These are phyloP conservation scores for Prionailurus bengalensis DNA, from an alignment of 2,113 vertebrate species.

Conservation along the genomic window DNA sequence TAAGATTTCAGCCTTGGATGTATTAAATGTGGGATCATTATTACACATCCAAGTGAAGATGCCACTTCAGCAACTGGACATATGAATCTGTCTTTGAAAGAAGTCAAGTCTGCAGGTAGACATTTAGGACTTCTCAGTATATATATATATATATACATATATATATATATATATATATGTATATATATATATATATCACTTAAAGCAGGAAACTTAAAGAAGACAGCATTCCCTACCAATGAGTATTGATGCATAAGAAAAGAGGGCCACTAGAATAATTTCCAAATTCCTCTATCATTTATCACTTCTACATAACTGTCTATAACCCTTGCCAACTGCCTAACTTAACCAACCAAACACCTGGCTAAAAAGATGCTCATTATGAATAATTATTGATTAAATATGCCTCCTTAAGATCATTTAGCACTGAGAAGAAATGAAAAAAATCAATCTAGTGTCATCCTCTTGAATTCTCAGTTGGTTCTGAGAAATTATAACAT, in stretches of 20 bases:
- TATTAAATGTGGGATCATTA: not conserved
- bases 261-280: not conserved
- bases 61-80: not conserved
- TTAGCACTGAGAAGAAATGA: not conserved
- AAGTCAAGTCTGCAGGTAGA: not conserved
- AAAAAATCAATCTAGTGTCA: not conserved
- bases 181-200: not conserved
- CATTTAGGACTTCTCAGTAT: not conserved
- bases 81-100: not conserved
- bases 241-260: not conserved
- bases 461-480: not conserved
- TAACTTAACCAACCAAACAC: not conserved
- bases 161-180: no score
- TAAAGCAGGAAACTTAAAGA: not conserved
- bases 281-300: not conserved
- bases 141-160: no score
- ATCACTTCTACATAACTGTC: not conserved
- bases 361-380: not conserved
- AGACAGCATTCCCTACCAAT: not conserved
- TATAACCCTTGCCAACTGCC: not conserved
- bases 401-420: not conserved
- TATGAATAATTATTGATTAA: not conserved
- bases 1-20: not conserved
- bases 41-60: not conserved
- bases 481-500: not conserved